Base-by-base conservation (phyloP, 2,888 invertebrate species). In the Pardosa pseudoannulata region DNA sequence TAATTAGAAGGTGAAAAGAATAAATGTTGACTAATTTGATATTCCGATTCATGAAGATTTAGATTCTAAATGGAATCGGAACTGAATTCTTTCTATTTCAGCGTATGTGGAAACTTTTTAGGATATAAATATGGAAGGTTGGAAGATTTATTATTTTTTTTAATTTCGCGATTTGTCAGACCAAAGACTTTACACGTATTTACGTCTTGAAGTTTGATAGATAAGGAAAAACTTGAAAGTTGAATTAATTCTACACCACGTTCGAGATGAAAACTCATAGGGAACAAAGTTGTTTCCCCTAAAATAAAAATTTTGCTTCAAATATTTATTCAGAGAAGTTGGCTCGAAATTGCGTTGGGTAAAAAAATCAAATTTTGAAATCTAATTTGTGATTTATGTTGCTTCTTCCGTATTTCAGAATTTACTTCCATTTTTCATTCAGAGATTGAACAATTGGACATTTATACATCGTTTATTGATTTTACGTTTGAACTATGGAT, bases 211-310 rank as follows among this genome's bases (percentile, higher is more conserved):
- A 56, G 11, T 56, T 56, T 56, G 56, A 56, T 56, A 23, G 56
- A 56, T 56, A 56, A 23, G 56, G 23, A 1, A 23, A 56, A 23
- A 23, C 19, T 23, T 56, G 23, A 56, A 56, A 23, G 23, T 2
- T 23, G 23, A 56, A 56, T 56, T 56, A 56, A 56, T 56, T 56
- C 56, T 56, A n/a, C 16, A 23, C 56, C 56, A 56, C 56, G 56
- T 19, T 23, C 23, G 56, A 56, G 56, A 19, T 1, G 56, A 56
- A 56, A 56, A 56, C 56, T 19, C 56, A 56, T 23, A 19, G 56
- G 3, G 5, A 56, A 23, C 56, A 23, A 23, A 46, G 19, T 7
- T 36, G 36, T 36, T 56, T 56, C 23, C 11, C 23, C 56, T 23
- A 5, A 19, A 23, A 6, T 23, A 56, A 23, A 23, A 23, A 23